Percentiles rank a stretch among this genome's conserved stretches.
Evolutionary conservation across 1,140 invertebrate species (phyloP).

Genomic region (Drosophila auraria): DNA sequence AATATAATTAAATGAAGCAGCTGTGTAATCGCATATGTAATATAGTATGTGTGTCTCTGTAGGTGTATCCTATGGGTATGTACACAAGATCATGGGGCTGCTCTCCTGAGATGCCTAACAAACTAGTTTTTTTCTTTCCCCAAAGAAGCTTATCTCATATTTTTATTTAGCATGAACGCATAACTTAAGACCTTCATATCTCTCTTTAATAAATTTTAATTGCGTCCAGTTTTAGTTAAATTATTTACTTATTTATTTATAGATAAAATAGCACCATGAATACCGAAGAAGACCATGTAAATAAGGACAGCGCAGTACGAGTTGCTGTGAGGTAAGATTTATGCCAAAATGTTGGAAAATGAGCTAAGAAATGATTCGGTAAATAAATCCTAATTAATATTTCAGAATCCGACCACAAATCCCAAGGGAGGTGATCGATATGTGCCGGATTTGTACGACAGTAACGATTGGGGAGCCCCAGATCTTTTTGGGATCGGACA

Average conservation of each 20-base stretch:
- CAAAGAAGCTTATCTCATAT: conserved; percentile 8
- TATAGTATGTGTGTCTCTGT: neutral
- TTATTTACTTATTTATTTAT: neutral
- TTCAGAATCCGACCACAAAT: conserved; percentile 97
- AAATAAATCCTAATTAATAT: neutral
- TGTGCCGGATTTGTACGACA: conserved; percentile 96
- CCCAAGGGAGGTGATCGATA: conserved; percentile 96
- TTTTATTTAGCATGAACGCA: neutral
- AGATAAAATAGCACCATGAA: conserved; percentile 16
- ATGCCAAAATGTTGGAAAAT: neutral
- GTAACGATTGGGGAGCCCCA: conserved; percentile 95
- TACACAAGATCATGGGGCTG: neutral
- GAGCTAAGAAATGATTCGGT: neutral
- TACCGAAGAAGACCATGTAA: conserved; percentile 25
- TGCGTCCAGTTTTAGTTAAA: too few relatives aligned
- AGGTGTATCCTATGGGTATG: conserved; percentile 1
- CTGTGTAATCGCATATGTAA: neutral
- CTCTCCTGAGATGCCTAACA: neutral
- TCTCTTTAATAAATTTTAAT: too few relatives aligned
- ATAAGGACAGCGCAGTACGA: conserved; percentile 30
- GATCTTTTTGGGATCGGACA: conserved; percentile 96
- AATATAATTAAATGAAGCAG: conserved; percentile 12
- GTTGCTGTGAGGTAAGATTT: conserved; percentile 44
- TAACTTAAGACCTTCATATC: neutral
- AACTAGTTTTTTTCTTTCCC: conserved; percentile 7